Percentiles rank a stretch among this genome's conserved stretches.
phyloP scores from a whole-genome alignment of 1,140 invertebrate genomes.

The Brachionus calyciflorus region DNA sequence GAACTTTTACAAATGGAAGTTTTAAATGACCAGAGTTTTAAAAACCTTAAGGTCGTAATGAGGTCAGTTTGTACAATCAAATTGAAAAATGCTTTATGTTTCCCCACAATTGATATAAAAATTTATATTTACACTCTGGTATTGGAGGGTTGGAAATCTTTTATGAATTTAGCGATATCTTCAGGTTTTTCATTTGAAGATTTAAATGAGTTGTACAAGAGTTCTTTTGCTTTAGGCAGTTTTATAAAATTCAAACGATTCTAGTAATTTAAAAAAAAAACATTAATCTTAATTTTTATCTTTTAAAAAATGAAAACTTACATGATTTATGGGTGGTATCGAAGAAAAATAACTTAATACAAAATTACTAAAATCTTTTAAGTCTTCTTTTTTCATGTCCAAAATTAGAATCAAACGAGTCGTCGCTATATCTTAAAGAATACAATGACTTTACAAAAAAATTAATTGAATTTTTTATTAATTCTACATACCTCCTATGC shows the following conservation, averaged over 20 bases:
- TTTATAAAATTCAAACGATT: not conserved
- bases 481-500: not conserved
- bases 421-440: not conserved
- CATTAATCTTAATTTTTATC: not conserved
- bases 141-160: not conserved
- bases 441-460: no score
- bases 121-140: not conserved
- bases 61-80: no score
- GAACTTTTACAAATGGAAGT: no score
- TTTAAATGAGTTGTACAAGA: not conserved
- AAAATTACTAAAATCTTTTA: not conserved
- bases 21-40: no score
- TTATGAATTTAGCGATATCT: not conserved
- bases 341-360: not conserved
- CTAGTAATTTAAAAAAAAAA: not conserved
- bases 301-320: not conserved
- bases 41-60: no score
- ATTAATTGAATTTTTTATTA: no score
- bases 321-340: not conserved
- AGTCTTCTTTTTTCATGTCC: not conserved
- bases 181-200: not conserved
- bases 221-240: constrained; percentile 7
- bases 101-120: no score
- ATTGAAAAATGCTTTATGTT: no score
- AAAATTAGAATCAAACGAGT: not conserved